Conservation (phyloP, 2,888 invertebrate genomes). For the Eurytoma adleriae region DNA sequence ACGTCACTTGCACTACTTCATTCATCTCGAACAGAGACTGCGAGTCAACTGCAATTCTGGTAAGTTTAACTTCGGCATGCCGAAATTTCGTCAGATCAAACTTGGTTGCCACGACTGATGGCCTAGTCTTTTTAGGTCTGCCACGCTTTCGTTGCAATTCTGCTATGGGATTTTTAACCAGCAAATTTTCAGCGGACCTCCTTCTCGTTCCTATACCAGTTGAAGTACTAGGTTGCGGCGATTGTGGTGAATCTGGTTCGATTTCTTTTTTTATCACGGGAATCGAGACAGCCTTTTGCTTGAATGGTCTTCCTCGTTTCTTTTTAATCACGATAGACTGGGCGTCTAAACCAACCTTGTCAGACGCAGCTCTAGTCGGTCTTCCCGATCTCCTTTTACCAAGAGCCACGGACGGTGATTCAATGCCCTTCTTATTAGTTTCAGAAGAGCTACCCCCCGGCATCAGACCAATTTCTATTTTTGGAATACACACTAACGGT, state of each 20-base stretch:
- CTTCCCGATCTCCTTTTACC: background rate
- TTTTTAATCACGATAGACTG: background rate
- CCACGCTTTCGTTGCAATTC: constrained; percentile 17
- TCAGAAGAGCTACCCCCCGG: no score
- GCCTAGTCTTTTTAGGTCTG: constrained; percentile 6
- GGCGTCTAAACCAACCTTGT: background rate
- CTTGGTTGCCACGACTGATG: background rate
- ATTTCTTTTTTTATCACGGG: no score
- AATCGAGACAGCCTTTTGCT: no score
- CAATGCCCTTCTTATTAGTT: no score
- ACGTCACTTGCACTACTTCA: no score
- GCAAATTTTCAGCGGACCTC: background rate
- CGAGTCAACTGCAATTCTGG: background rate
- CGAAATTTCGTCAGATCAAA: background rate
- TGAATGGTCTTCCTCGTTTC: background rate
- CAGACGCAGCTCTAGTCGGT: background rate
- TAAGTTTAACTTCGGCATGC: background rate
- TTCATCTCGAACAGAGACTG: no score
- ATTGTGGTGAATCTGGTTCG: background rate
- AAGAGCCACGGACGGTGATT: no score
- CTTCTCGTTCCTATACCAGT: background rate
- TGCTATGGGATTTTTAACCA: background rate
- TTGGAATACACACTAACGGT: no score
- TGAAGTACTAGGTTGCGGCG: no score
- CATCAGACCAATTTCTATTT: no score